Conservation (phyloP, 2,797 vertebrate species). For the Clarias platycephalus region DNA sequence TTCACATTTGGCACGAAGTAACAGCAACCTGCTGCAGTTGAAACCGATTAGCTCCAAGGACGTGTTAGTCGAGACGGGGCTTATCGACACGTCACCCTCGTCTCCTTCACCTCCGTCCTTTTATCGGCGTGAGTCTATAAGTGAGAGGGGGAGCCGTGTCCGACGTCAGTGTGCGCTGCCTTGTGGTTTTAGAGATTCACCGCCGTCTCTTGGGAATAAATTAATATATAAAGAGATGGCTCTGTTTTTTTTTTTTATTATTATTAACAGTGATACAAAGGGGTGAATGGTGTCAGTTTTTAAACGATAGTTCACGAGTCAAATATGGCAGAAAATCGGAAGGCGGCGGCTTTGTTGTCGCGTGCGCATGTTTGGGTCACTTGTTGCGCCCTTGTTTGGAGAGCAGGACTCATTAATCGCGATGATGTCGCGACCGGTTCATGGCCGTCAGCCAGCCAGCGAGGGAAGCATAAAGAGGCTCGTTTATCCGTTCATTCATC, state of each 20-base stretch:
- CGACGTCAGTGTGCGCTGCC: neutral
- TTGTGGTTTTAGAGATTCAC: neutral
- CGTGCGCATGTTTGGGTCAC: neutral
- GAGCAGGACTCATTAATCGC: conserved; percentile 72
- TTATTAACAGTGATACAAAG: neutral
- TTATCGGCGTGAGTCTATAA: neutral
- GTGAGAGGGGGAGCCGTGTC: neutral
- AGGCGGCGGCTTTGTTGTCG: neutral
- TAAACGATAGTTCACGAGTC: neutral
- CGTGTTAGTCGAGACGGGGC: conserved; percentile 58
- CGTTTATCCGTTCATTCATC: conserved; percentile 73
- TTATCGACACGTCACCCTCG: conserved; percentile 16
- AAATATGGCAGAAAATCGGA: neutral
- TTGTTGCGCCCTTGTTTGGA: conserved; percentile 24
- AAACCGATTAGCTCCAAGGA: conserved; percentile 76
- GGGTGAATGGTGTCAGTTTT: neutral
- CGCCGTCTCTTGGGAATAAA: neutral
- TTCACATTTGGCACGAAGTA: conserved; percentile 77
- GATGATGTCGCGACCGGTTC: conserved; percentile 56
- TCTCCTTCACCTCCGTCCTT: conserved; percentile 16
- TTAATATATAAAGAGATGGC: neutral
- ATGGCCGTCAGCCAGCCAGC: conserved; percentile 11
- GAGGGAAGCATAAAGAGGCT: conserved; percentile 56
- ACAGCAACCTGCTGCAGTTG: conserved; percentile 76
- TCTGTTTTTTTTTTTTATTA: too few relatives aligned